Conservation (phyloP, 2,797 vertebrate species). For the Masticophis lateralis region DNA sequence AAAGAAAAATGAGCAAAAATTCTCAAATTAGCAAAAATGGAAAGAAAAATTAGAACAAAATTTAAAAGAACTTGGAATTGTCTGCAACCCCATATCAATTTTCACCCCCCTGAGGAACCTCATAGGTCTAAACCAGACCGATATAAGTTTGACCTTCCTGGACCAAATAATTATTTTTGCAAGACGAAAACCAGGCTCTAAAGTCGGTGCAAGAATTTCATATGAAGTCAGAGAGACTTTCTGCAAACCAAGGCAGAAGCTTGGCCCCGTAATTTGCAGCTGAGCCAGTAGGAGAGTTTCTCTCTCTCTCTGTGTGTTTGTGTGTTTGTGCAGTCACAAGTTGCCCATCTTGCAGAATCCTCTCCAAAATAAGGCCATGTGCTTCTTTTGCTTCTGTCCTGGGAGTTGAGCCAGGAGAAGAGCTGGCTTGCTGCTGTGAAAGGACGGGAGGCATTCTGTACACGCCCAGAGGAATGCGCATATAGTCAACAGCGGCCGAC, state of each 20-base stretch:
- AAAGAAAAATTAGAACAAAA: background rate
- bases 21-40: background rate
- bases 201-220: background rate
- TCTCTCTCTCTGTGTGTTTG: background rate
- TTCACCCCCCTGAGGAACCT: background rate
- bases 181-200: background rate
- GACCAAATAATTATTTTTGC: background rate
- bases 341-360: background rate
- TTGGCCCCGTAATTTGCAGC: background rate
- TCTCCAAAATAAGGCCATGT: background rate
- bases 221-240: background rate
- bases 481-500: background rate
- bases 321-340: background rate
- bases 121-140: background rate
- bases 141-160: background rate
- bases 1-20: background rate
- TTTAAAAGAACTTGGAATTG: background rate
- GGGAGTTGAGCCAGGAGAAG: background rate
- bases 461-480: background rate
- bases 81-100: background rate
- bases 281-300: background rate
- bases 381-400: background rate
- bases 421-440: background rate
- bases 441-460: background rate
- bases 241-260: background rate